Evolutionary conservation across 2,888 invertebrate genomes (phyloP).

Genomic region (Helleia helle): DNA sequence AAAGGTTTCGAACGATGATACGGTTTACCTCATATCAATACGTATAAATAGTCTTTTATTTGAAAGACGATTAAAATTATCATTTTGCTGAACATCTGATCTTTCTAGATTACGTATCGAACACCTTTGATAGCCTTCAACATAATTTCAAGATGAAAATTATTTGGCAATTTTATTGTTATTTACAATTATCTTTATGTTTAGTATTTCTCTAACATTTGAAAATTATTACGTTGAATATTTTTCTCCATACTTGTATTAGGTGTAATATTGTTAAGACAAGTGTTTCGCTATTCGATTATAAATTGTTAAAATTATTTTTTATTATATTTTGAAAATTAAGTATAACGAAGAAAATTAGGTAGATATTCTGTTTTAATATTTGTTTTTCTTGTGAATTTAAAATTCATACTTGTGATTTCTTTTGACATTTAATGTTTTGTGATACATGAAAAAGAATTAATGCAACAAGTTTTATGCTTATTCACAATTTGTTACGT

Average conservation of each 20-base stretch:
- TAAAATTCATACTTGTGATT: conserved; percentile 75
- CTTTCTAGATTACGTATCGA: conserved; percentile 1
- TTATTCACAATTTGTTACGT: conserved; percentile 38
- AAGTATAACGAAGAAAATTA: conserved; percentile 28
- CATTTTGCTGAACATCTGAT: too few relatives aligned
- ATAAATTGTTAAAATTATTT: conserved; percentile 34
- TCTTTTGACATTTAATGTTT: conserved; percentile 73
- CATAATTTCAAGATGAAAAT: too few relatives aligned
- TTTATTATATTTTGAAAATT: conserved; percentile 28
- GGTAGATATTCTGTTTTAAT: conserved; percentile 54
- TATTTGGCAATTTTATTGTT: conserved; percentile 9
- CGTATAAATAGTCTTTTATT: background rate
- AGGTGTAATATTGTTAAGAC: conserved; percentile 29
- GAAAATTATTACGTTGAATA: conserved; percentile 16
- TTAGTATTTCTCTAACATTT: conserved; percentile 13
- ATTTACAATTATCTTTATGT: conserved; percentile 9
- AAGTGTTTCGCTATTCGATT: conserved; percentile 28
- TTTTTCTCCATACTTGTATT: conserved; percentile 24
- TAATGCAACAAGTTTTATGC: conserved; percentile 62
- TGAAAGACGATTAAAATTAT: too few relatives aligned
- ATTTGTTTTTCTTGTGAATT: conserved; percentile 66
- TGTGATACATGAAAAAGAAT: conserved; percentile 69
- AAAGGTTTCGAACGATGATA: conserved; percentile 1
- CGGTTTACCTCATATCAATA: conserved; percentile 1
- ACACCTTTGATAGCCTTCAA: conserved; percentile 11